Evolutionary conservation across 1,140 invertebrate species (phyloP).

Genomic region (Zelostemma sp.): DNA sequence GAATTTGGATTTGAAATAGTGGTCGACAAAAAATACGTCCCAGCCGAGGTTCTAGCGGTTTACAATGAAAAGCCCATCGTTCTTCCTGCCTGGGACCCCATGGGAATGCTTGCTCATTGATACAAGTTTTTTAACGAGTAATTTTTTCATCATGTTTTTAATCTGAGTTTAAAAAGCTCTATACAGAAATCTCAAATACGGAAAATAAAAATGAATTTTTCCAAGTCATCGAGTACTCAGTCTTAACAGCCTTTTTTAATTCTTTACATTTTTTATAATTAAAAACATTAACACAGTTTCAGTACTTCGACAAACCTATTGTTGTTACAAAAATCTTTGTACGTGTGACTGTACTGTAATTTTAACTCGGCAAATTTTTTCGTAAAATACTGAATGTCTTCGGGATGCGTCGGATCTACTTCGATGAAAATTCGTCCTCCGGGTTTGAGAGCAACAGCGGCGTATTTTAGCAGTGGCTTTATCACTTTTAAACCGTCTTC

Average conservation of each 20-base stretch:
- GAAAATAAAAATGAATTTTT: constrained; percentile 19
- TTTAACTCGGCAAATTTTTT: constrained; percentile 63
- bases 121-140: constrained; percentile 11
- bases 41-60: constrained; percentile 81
- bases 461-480: constrained; percentile 71
- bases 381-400: constrained; percentile 68
- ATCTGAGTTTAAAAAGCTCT: not conserved
- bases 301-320: constrained; percentile 73
- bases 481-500: constrained; percentile 74
- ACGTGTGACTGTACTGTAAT: constrained; percentile 65
- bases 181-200: no score
- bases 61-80: constrained; percentile 81
- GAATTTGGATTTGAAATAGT: constrained; percentile 93
- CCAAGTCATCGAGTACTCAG: no score
- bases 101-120: constrained; percentile 84
- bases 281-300: constrained; percentile 55
- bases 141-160: not conserved
- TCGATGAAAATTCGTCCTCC: constrained; percentile 73
- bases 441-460: constrained; percentile 66
- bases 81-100: constrained; percentile 93
- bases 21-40: constrained; percentile 87
- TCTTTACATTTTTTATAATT: no score
- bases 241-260: no score
- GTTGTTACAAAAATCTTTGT: constrained; percentile 73
- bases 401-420: constrained; percentile 72